These are phyloP conservation scores for Lasioglossum figueresi DNA, from an alignment of 2,888 invertebrate species.

Conservation along the genomic window DNA sequence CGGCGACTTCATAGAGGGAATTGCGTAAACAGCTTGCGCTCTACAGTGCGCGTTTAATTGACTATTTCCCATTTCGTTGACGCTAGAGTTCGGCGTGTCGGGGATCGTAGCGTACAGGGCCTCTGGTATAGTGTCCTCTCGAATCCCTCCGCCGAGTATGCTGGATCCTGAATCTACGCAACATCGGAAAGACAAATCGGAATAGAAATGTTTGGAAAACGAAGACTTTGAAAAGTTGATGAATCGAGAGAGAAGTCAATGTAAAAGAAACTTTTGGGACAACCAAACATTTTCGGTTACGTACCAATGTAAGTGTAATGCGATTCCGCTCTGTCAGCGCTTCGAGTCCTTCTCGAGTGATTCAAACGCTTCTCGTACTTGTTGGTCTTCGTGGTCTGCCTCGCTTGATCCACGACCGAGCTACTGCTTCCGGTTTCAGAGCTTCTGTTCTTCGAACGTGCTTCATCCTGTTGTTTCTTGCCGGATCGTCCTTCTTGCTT, in stretches of 20 bases:
- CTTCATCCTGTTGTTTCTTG: constrained; percentile 70
- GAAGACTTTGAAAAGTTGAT: background rate
- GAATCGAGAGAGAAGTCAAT: background rate
- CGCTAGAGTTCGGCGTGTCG: constrained; percentile 70
- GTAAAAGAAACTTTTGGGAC: too few species aligned
- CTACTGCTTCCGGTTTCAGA: constrained; percentile 77
- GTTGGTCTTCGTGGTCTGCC: constrained; percentile 69
- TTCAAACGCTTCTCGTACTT: constrained; percentile 78
- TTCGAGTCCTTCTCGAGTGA: constrained; percentile 79
- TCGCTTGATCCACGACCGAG: constrained; percentile 73
- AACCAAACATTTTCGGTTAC: constrained; percentile 26
- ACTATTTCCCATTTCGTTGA: constrained; percentile 68
- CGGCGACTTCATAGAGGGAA: constrained; percentile 82
- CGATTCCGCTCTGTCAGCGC: constrained; percentile 80
- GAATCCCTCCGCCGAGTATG: constrained; percentile 73
- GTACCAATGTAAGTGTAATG: constrained; percentile 82
- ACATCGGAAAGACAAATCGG: background rate
- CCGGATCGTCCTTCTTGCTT: constrained; percentile 72
- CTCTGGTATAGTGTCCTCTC: constrained; percentile 78
- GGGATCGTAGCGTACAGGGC: constrained; percentile 79
- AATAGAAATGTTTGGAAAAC: background rate
- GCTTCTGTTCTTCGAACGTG: constrained; percentile 69
- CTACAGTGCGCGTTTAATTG: constrained; percentile 71
- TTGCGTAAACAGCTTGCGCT: constrained; percentile 75
- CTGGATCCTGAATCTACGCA: constrained; percentile 79